Evolutionary conservation across 2,888 invertebrate genomes (phyloP).

Genomic region (Apotomis turbidana): DNA sequence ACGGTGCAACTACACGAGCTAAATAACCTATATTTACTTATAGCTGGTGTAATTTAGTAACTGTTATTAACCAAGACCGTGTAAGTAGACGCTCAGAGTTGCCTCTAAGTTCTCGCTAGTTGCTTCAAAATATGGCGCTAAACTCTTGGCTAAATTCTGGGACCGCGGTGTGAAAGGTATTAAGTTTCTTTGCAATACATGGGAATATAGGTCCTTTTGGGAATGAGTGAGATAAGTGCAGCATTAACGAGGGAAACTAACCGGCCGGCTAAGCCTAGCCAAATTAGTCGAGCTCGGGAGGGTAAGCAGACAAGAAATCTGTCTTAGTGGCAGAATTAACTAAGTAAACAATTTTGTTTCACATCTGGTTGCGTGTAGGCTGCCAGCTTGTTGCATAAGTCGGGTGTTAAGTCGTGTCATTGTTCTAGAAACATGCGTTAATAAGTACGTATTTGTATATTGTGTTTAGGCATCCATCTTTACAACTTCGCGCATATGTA

Average conservation of each 20-base stretch:
- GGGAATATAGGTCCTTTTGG: slow-evolving; percentile 2
- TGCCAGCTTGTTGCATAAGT: not conserved
- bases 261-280: slow-evolving; percentile 28
- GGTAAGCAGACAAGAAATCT: slow-evolving; percentile 31
- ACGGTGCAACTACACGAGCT: not conserved
- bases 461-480: too few species aligned
- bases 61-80: slow-evolving; percentile 31
- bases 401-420: not conserved
- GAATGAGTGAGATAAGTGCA: slow-evolving; percentile 11
- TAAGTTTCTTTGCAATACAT: not conserved
- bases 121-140: slow-evolving; percentile 39
- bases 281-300: slow-evolving; percentile 27
- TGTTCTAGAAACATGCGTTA: not conserved
- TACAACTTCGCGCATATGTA: too few species aligned
- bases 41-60: slow-evolving; percentile 12
- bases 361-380: not conserved
- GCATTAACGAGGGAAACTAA: slow-evolving; percentile 25
- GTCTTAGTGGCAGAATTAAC: slow-evolving; percentile 14
- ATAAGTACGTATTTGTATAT: not conserved
- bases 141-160: slow-evolving; percentile 29
- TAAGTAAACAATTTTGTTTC: not conserved
- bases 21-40: slow-evolving; percentile 12
- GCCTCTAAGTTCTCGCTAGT: slow-evolving; percentile 18
- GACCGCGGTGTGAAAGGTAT: not conserved
- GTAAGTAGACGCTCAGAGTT: slow-evolving; percentile 26